Evolutionary conservation across 2,888 invertebrate species (phyloP).

Genomic region (Emmelina monodactyla): DNA sequence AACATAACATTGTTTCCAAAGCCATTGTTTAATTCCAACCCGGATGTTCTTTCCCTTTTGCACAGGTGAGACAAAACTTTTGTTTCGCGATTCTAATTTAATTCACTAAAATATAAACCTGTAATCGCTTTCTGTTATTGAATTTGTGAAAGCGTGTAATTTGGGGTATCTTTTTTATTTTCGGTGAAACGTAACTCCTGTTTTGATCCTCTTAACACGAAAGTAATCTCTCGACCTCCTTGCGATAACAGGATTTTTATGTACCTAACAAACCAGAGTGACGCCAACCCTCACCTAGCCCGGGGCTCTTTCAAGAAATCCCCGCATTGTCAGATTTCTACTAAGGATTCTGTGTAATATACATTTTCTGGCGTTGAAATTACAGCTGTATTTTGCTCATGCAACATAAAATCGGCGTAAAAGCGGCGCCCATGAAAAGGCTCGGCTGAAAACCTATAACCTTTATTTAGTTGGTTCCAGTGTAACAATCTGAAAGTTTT

Average conservation of each 20-base stretch:
- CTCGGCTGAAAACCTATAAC: constrained; percentile 39
- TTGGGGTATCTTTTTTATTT: constrained; percentile 24
- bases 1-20: constrained; percentile 8
- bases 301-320: constrained; percentile 51
- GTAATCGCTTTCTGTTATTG: too few relatives aligned
- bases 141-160: background rate
- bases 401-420: constrained; percentile 59
- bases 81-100: too few relatives aligned
- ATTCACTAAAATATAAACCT: too few relatives aligned
- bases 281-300: constrained; percentile 64
- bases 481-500: constrained; percentile 59
- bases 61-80: too few relatives aligned
- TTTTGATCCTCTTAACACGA: constrained; percentile 64
- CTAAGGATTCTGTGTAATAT: constrained; percentile 58
- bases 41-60: too few relatives aligned
- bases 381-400: constrained; percentile 56
- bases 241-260: constrained; percentile 64
- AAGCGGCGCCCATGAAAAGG: constrained; percentile 47
- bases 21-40: too few relatives aligned
- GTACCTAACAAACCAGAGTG: constrained; percentile 59
- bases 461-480: constrained; percentile 52
- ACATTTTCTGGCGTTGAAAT: constrained; percentile 59
- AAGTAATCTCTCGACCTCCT: constrained; percentile 63
- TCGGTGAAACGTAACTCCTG: constrained; percentile 54
- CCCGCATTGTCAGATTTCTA: constrained; percentile 52